phyloP scores from a whole-genome alignment of 2,888 invertebrate species.

The Lasius platythorax region DNA sequence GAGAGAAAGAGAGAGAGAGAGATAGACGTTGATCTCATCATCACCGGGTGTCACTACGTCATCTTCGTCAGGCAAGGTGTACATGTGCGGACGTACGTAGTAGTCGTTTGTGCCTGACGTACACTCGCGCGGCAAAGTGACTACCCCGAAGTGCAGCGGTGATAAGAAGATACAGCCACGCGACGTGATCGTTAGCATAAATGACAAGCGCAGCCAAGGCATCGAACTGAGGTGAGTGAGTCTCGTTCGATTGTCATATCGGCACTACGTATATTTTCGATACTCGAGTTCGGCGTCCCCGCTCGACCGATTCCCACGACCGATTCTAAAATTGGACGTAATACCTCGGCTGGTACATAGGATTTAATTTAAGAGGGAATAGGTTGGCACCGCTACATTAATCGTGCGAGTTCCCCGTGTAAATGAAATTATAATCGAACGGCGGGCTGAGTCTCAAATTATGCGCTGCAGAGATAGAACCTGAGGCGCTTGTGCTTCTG shows the following conservation, averaged over 20 bases:
- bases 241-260: neutral
- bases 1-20: neutral
- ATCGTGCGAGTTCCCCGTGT: slow-evolving; percentile 60
- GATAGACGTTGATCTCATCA: slow-evolving; percentile 29
- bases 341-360: slow-evolving; percentile 10
- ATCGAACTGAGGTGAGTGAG: slow-evolving; percentile 80
- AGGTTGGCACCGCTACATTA: slow-evolving; percentile 56
- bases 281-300: slow-evolving; percentile 18
- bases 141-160: slow-evolving; percentile 80
- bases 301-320: slow-evolving; percentile 9
- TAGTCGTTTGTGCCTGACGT: slow-evolving; percentile 58
- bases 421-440: slow-evolving; percentile 70
- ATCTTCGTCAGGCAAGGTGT: slow-evolving; percentile 12
- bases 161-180: slow-evolving; percentile 80
- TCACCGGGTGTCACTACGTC: slow-evolving; percentile 32
- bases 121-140: slow-evolving; percentile 80
- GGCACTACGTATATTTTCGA: neutral
- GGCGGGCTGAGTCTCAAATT: slow-evolving; percentile 52
- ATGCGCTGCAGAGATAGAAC: slow-evolving; percentile 45
- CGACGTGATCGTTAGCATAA: slow-evolving; percentile 82
- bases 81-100: slow-evolving; percentile 50
- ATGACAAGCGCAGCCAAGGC: slow-evolving; percentile 78
- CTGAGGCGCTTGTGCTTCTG: slow-evolving; percentile 50
- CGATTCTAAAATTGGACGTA: slow-evolving; percentile 8
- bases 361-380: slow-evolving; percentile 69